These are phyloP conservation scores for Coelinius sp. DNA, from an alignment of 2,888 invertebrate genomes.

Conservation along the genomic window DNA sequence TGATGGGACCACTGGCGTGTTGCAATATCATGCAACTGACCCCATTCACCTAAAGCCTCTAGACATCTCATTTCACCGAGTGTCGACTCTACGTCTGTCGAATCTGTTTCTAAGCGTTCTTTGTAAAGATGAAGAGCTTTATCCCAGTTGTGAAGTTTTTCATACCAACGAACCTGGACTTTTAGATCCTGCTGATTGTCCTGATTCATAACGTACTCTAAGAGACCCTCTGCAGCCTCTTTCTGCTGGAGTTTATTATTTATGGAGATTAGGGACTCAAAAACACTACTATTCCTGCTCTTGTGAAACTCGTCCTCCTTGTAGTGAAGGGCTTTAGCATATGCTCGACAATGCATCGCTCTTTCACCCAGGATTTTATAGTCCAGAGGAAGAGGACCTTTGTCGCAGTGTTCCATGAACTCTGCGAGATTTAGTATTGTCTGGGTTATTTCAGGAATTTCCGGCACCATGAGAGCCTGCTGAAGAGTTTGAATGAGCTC, in stretches of 20 bases:
- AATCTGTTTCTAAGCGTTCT: conserved; percentile 78
- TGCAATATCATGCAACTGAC: conserved; percentile 85
- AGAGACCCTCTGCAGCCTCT: conserved; percentile 95
- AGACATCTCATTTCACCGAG: conserved; percentile 95
- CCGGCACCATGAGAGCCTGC: conserved; percentile 91
- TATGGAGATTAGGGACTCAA: conserved; percentile 94
- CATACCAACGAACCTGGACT: conserved; percentile 95
- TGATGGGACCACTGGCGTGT: conserved; percentile 85
- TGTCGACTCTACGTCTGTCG: conserved; percentile 83
- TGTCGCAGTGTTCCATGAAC: conserved; percentile 99
- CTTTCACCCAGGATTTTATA: conserved; percentile 89
- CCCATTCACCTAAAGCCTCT: conserved; percentile 98
- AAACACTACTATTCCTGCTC: conserved; percentile 86
- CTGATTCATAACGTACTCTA: conserved; percentile 91
- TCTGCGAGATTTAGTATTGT: conserved; percentile 97
- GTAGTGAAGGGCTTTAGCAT: conserved; percentile 88
- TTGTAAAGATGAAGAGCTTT: conserved; percentile 92
- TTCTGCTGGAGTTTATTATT: conserved; percentile 99
- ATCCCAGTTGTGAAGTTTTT: conserved; percentile 99
- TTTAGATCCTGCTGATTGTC: conserved; percentile 74
- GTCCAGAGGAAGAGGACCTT: conserved; percentile 92
- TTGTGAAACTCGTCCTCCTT: conserved; percentile 95
- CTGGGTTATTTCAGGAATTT: conserved; percentile 96
- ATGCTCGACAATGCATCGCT: conserved; percentile 93
- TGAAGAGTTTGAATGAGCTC: conserved; percentile 90